Evolutionary conservation across 1,140 invertebrate genomes (phyloP), one percentile per base, ranked within the genome.

Genomic region (Drosophila novamexicana): DNA sequence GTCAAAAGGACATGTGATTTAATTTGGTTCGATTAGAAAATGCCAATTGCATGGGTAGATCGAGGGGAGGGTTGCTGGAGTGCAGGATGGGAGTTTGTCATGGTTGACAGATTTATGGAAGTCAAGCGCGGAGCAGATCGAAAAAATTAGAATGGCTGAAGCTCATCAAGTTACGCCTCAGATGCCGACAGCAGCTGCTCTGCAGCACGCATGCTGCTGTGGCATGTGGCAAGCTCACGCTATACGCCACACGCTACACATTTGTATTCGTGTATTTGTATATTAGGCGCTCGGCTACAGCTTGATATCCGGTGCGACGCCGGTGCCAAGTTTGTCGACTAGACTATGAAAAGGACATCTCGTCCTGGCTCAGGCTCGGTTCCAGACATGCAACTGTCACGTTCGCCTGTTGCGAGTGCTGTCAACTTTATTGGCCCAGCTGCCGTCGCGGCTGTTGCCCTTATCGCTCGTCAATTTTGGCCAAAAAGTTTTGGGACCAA

Each of bases 21-120:
- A 86, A 88, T 86, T 86, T 86, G 71, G 72, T 86, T 86, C 83
- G 83, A 86, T 86, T 86, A 86, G 83, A 81, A 29, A 88, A 86
- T 79, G 67, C 76, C 83, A 77, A 79, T 75, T 69, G 78, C 73
- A 12, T 54, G 49, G 16, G 29, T 37, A 22, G 29, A 14, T 18
- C 12, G 0, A 6, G n/a, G 36, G 12, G 9, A 9, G 2, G 12
- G 12, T 1, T 16, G 2, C 10, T 34, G 14, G 40, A 5, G 32
- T 12, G 22, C 10, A 7, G 44, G 12, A 6, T 16, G 22, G 5
- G 22, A 18, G 37, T 8, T 16, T 34, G 22, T 49, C 83, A 78
- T 62, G 77, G 63, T 68, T 77, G 83, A 80, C 83, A 74, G 79
- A 86, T 83, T 88, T 86, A 83, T 83, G 74, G 79, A 88, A 79